Evolutionary conservation across 2,888 invertebrate genomes (phyloP).

Genomic region (Gryllus longicercus): DNA sequence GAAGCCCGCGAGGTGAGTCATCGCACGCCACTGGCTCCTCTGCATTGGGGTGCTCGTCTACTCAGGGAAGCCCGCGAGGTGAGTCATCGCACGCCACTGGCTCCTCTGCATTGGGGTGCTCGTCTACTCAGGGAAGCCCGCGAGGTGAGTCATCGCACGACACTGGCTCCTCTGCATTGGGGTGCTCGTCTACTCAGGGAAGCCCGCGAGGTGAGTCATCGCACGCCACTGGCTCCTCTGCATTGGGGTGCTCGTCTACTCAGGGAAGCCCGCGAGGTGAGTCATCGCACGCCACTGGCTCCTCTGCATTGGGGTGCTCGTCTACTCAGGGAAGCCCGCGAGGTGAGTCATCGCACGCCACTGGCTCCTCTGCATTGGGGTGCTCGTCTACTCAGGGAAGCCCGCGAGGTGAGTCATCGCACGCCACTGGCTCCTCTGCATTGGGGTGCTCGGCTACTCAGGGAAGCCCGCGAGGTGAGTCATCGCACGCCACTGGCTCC

Average conservation of each 20-base stretch:
- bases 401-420: no score
- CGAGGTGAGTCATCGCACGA: no score
- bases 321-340: conserved; percentile 70
- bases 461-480: conserved; percentile 56
- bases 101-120: no score
- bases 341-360: conserved; percentile 36
- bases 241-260: no score
- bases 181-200: conserved; percentile 77
- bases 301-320: conserved; percentile 72
- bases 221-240: no score
- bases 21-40: conserved; percentile 68
- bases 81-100: background rate
- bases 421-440: no score
- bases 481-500: no score
- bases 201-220: conserved; percentile 49
- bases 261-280: conserved; percentile 49
- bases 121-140: no score
- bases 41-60: conserved; percentile 76
- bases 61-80: conserved; percentile 61
- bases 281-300: conserved; percentile 68
- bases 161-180: no score
- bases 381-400: no score
- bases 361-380: no score
- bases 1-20: conserved; percentile 55
- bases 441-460: conserved; percentile 77